Evolutionary conservation across 1,140 invertebrate species (phyloP).

Genomic region (Calycopis cecrops): DNA sequence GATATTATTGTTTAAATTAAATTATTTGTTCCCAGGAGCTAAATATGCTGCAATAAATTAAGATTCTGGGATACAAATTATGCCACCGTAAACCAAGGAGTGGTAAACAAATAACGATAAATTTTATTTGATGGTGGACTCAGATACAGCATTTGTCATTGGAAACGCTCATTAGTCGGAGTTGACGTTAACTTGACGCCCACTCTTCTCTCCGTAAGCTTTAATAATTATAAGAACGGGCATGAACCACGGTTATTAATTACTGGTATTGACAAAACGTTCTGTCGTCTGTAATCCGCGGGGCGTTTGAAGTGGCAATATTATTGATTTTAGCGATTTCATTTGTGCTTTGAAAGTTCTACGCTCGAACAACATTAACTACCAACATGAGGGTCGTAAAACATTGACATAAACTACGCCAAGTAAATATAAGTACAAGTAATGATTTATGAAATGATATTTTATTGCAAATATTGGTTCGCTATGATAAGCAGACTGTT

Average conservation of each 20-base stretch:
- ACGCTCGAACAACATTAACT: conserved; percentile 18
- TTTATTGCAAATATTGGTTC: no score
- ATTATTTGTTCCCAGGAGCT: conserved; percentile 1
- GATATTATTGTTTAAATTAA: not conserved
- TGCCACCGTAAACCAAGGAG: conserved; percentile 10
- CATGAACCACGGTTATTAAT: conserved; percentile 58
- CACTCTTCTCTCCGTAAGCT: conserved; percentile 54
- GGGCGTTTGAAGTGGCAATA: conserved; percentile 46
- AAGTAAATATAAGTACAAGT: not conserved
- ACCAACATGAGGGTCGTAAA: conserved; percentile 8
- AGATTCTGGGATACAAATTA: conserved; percentile 7
- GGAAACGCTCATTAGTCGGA: conserved; percentile 63
- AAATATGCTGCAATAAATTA: conserved; percentile 13
- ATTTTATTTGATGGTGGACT: conserved; percentile 39
- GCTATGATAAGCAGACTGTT: no score
- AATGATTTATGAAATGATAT: no score
- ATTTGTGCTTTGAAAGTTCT: conserved; percentile 25
- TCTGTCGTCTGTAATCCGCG: conserved; percentile 39
- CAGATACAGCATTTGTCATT: conserved; percentile 67
- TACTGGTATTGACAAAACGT: conserved; percentile 66
- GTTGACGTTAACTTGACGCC: conserved; percentile 67
- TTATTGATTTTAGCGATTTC: conserved; percentile 45
- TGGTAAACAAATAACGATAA: conserved; percentile 30
- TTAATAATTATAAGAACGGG: conserved; percentile 65
- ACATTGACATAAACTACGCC: not conserved